Base-by-base conservation (phyloP, 2,113 vertebrate species). In the Vicugna pacos region DNA sequence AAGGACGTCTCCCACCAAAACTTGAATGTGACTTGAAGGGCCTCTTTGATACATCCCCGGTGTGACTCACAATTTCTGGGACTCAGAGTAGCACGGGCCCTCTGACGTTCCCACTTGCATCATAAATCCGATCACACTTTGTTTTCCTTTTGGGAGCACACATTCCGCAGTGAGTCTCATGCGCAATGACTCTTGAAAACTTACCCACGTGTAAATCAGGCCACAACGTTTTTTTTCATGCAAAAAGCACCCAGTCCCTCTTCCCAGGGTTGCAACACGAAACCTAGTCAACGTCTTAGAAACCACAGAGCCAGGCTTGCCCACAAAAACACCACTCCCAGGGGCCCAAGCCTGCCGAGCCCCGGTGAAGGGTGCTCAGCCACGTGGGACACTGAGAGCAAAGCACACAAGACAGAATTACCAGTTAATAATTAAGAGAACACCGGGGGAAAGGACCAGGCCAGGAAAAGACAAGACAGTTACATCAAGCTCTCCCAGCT, bases 251-350 rank as follows among this genome's bases (percentile, higher is more conserved):
- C 30, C 50, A 32, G 16, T 65, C 56, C 62, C 92, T 85, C 86
- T 85, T 96, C 87, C 83, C 87, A 96, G 87, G 54, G 60, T 83
- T 89, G 56, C 79, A 90, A 75, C 90, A 87, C 30, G 92, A 96
- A 96, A 96, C 86, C 46, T 54, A 48, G 65, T 89, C 94, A 95
- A 93, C 16, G 56, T 95, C 81, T 91, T 69, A 94, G 95, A 96
- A 94, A 96, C 94, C 90, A 95, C 93, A 97, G 88, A 75, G 90
- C 50, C 69, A 35, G 83, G 75, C 32, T 96, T 79, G 50, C 87
- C 87, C 93, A 86, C 87, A 82, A 77, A 81, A 85, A 48, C 56
- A 85, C 82, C 92, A 70, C 76, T 84, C 48, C 60, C 81, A 16
- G 26, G 50, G 91, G 54, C 93, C 60, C 17, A 3, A 19, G 52